Evolutionary conservation across 2,113 vertebrate genomes (phyloP).

Genomic region (Siniperca knerii): DNA sequence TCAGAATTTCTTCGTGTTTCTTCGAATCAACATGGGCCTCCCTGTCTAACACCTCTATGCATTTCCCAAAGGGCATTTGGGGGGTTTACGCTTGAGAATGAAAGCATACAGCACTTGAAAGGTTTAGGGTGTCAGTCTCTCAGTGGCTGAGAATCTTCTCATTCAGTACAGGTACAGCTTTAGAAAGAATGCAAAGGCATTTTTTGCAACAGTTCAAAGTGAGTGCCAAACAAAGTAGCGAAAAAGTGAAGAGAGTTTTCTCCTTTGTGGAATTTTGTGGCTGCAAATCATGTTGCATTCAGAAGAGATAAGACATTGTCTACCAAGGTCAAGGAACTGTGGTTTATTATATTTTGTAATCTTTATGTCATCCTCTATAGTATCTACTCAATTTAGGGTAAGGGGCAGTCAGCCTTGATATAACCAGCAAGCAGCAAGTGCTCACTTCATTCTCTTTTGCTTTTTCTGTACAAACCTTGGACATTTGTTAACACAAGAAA

Average conservation of each 20-base stretch:
- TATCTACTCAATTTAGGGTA: background rate
- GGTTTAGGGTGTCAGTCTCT: conserved; percentile 46
- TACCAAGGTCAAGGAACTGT: conserved; percentile 21
- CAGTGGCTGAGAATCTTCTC: conserved; percentile 30
- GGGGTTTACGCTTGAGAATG: conserved; percentile 33
- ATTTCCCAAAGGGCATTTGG: conserved; percentile 52
- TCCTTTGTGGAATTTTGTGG: conserved; percentile 14
- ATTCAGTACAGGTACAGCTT: conserved; percentile 30
- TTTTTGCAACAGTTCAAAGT: conserved; percentile 44
- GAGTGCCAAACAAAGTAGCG: conserved; percentile 29
- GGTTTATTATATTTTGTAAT: conserved; percentile 6
- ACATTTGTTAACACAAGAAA: conserved; percentile 47
- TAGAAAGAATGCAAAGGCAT: conserved; percentile 1
- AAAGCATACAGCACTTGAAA: conserved; percentile 51
- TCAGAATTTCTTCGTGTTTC: conserved; percentile 33
- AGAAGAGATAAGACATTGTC: conserved; percentile 7
- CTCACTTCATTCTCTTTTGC: background rate
- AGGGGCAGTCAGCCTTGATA: background rate
- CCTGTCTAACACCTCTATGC: conserved; percentile 44
- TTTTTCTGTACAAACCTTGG: conserved; percentile 16
- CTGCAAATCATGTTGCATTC: conserved; percentile 8
- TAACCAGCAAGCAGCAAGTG: background rate
- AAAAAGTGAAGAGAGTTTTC: background rate
- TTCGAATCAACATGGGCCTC: conserved; percentile 45
- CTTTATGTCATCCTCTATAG: background rate